Evolutionary conservation across 2,888 invertebrate genomes (phyloP), one percentile per base, ranked within the genome.

Genomic region (Laothoe populi): DNA sequence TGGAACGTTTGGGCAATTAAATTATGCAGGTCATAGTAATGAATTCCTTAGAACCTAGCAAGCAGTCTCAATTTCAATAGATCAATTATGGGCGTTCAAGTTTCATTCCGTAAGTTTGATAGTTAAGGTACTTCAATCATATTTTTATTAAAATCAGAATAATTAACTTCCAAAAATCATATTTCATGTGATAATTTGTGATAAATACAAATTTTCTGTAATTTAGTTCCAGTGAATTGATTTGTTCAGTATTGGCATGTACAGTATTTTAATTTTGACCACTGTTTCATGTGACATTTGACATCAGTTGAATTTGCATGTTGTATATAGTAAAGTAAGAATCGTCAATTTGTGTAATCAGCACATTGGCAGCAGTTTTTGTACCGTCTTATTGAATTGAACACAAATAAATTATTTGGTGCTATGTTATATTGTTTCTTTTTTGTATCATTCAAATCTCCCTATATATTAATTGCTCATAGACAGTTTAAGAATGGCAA

Each of bases 401-500:
- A 53, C 74, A 76, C 69, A 75, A 84, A 86, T 88, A 88, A 88
- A 88, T 87, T 86, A 86, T 87, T 90, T 84, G 90, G 90, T 90
- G 90, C 89, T 90, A 88, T 81, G 77, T 84, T 82, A 70, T n/a
- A 23, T 65, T 38, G 38, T 70, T 75, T 69, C 81, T 81, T 79
- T 72, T 74, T 78, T 75, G 60, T 24, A 4, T 31, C 40, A 44
- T 21, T 0, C 21, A 2, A 7, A 38, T 38, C 10, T 38, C 5
- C 38, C 35, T 10, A 13, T n/a, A n/a, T n/a, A n/a, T n/a, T n/a
- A n/a, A n/a, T n/a, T n/a, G n/a, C n/a, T n/a, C n/a, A n/a, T n/a
- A n/a, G n/a, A n/a, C n/a, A n/a, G n/a, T n/a, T n/a, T n/a, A n/a
- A n/a, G n/a, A n/a, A n/a, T n/a, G n/a, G n/a, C n/a, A n/a, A n/a